Evolutionary conservation across 2,797 vertebrate species (phyloP).

Genomic region (Sphenodon punctatus): DNA sequence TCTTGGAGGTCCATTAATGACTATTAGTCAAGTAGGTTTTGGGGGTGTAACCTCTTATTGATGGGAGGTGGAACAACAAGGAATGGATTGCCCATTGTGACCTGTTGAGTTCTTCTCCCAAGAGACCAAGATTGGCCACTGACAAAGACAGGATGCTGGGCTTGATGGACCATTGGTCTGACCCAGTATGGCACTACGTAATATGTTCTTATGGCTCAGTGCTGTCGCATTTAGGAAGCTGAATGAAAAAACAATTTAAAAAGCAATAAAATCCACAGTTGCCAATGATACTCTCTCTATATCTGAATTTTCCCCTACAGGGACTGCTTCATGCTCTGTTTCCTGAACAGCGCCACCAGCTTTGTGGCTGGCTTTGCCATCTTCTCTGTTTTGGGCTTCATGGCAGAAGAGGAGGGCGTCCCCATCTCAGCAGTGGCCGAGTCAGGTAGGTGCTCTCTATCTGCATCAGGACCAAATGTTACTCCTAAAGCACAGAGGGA

Average conservation of each 20-base stretch:
- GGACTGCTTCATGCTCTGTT: slow-evolving; percentile 86
- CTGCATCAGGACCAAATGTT: not conserved
- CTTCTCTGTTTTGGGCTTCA: slow-evolving; percentile 91
- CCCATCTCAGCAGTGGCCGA: slow-evolving; percentile 72
- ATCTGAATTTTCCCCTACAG: slow-evolving; percentile 63
- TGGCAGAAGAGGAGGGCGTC: slow-evolving; percentile 78
- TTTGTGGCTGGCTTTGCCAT: slow-evolving; percentile 89
- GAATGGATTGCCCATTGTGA: no score
- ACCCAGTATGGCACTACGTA: no score
- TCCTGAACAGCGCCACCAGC: slow-evolving; percentile 87
- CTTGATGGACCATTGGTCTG: no score
- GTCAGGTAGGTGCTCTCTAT: slow-evolving; percentile 72
- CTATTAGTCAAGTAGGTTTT: no score
- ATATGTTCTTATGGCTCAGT: not conserved
- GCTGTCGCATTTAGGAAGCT: not conserved
- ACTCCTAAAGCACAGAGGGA: not conserved
- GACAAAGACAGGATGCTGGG: no score
- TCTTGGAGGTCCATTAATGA: no score
- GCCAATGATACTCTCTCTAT: not conserved
- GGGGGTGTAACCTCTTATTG: no score
- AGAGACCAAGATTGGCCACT: no score
- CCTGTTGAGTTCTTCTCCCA: no score
- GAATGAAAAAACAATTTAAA: accelerated
- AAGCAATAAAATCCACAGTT: not conserved
- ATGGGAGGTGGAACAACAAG: no score